Evolutionary conservation across 2,113 vertebrate species (phyloP).

Genomic region (Trogon surrucura): DNA sequence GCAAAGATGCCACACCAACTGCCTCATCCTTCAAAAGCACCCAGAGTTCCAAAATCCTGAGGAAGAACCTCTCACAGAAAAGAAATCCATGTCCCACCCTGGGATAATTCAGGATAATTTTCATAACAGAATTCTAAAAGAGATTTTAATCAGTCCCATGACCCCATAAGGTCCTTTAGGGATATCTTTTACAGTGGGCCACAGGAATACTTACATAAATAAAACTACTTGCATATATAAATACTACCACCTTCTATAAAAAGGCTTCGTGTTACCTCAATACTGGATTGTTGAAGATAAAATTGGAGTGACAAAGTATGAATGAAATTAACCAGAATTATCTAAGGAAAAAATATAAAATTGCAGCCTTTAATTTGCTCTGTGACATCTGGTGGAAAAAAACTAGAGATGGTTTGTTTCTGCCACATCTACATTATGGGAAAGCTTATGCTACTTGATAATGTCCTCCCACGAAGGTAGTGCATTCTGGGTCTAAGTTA

Average conservation of each 20-base stretch:
- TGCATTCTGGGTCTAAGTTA: neutral
- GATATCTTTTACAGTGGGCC: neutral
- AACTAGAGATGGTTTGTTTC: neutral
- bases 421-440: neutral
- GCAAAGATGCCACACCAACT: neutral
- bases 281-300: neutral
- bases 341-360: neutral
- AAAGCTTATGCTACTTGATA: neutral
- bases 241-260: neutral
- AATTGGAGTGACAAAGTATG: neutral
- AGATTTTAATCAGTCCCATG: neutral
- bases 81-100: neutral
- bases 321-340: neutral
- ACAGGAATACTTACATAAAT: neutral
- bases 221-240: neutral
- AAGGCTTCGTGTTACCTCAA: neutral
- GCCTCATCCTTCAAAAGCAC: neutral
- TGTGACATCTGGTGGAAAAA: neutral
- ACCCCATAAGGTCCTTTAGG: neutral
- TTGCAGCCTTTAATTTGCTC: neutral
- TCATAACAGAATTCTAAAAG: neutral
- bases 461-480: neutral
- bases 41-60: neutral
- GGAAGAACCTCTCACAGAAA: neutral
- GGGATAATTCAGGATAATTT: neutral